Evolutionary conservation across 2,888 invertebrate genomes (phyloP), one percentile per base, ranked within the genome.

Genomic region (Melitaea athalia): DNA sequence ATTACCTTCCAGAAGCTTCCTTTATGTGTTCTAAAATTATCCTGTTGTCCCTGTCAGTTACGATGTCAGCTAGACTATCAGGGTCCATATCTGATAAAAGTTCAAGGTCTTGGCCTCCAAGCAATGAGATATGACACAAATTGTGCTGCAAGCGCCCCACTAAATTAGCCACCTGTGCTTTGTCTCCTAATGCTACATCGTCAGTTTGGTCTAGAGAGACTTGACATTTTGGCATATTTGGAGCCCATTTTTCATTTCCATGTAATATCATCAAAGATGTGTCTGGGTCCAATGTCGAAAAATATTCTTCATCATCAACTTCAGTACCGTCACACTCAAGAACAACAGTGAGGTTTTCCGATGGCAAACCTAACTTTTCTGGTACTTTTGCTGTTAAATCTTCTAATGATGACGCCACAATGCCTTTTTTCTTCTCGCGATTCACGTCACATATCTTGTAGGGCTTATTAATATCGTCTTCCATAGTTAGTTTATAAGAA

Each of bases 241-340:
- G 94, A 69, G 93, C 89, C 97, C 97, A 97, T 82, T 95, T 96
- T 84, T 97, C 96, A 76, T 94, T 94, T 8, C 95, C 95, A 74
- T 95, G 94, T 63, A 98, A 93, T 62, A 97, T 95, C 96, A 98
- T 97, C 72, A 97, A 93, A 80, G 95, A 95, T 17, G 98, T 97
- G 81, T 98, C 97, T 74, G 95, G 95, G 78, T 98, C 98, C 73
- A 98, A 92, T 3, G 98, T 98, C 60, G 96, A 96, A 86, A 98
- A 98, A 88, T 98, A 98, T 84, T 98, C 98, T 85, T 98, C 98
- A 82, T 98, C 98, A 79, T 98, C 98, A 62, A 98, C 97, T 93
- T 98, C 98, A 0, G 98, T 98, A 45, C 98, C 98, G 91, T 98
- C 98, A 61, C 95, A 95, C 85, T 98, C 98, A 76, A 98, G 91